These are phyloP conservation scores for Rotaria macrura DNA, from an alignment of 2,888 invertebrate genomes.

Conservation along the genomic window DNA sequence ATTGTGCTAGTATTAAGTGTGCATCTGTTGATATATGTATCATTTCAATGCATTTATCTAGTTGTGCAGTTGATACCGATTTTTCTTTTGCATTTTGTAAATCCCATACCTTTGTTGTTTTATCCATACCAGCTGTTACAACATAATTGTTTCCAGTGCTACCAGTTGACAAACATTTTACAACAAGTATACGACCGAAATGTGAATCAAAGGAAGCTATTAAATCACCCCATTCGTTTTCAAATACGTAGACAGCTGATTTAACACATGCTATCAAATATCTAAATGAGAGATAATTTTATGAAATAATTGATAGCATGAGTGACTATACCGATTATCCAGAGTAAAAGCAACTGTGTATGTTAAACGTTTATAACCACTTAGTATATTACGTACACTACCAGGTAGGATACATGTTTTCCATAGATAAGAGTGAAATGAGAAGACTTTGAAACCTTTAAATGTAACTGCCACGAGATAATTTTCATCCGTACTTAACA, in stretches of 20 bases:
- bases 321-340: slow-evolving; percentile 59
- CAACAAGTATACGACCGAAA: slow-evolving; percentile 83
- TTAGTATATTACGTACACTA: slow-evolving; percentile 81
- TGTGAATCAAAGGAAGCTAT: slow-evolving; percentile 88
- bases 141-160: slow-evolving; percentile 60
- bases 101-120: slow-evolving; percentile 97
- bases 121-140: slow-evolving; percentile 89
- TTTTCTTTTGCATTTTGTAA: slow-evolving; percentile 96
- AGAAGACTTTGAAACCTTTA: slow-evolving; percentile 50
- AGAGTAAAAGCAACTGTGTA: slow-evolving; percentile 84
- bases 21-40: slow-evolving; percentile 60
- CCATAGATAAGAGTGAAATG: slow-evolving; percentile 42
- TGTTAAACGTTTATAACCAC: slow-evolving; percentile 69
- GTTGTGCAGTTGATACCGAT: slow-evolving; percentile 83
- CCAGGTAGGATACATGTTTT: slow-evolving; percentile 39
- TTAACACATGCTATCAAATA: slow-evolving; percentile 71
- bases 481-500: slow-evolving; percentile 68
- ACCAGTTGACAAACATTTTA: slow-evolving; percentile 77
- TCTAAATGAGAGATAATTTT: too few relatives aligned
- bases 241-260: slow-evolving; percentile 89
- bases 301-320: too few relatives aligned
- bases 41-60: slow-evolving; percentile 83
- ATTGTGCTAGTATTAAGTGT: slow-evolving; percentile 76
- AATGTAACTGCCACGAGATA: slow-evolving; percentile 62
- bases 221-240: slow-evolving; percentile 63